Base-by-base conservation (phyloP, 1,140 invertebrate genomes). In the Drosophila insularis region DNA sequence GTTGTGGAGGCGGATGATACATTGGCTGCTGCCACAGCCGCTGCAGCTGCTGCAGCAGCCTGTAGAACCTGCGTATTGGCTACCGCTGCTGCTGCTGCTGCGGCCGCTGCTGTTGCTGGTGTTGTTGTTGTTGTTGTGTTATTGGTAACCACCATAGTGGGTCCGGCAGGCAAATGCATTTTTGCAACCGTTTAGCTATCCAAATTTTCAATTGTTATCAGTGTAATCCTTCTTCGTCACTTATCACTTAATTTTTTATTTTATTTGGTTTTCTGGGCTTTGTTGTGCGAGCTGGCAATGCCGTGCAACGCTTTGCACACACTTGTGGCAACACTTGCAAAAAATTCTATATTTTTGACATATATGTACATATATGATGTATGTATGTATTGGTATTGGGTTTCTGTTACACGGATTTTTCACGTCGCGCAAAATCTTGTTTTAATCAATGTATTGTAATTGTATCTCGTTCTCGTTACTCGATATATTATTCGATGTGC, bases 121-220 rank as follows among this genome's bases (percentile, higher is more conserved):
- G 79, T 68, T 50, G 43, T 4, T 23, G 79, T 69, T 50, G 17
- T 2, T 50, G 43, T 50, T 61, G 66, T 80, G 32, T 70, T 78
- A 13, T 82, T 87, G 69, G 87, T 50, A 50, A 50, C 90, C 64
- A 91, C 87, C 81, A 91, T 81, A 21, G 90, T 91, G 66, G 90
- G 90, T 69, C 90, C 90, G 43, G 81, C 77, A 53, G 90, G 90
- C 72, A 91, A 71, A 89, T 91, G 90, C 90, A 91, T 91, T 10
- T 13, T 46, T 62, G 27, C 68, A 8, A 19, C 10, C 21, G 27
- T 17, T 60, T 39, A 10, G 43, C 37, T n/a, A 4, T 40, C 19
- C 23, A 58, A 46, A 40, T 58, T 64, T 59, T 58, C 35, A 17
- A 14, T 53, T 11, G n/a, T 27, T 21, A 46, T 68, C 39, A 19